These are phyloP conservation scores for Argyresthia albistria DNA, from an alignment of 2,888 invertebrate genomes.

Conservation along the genomic window DNA sequence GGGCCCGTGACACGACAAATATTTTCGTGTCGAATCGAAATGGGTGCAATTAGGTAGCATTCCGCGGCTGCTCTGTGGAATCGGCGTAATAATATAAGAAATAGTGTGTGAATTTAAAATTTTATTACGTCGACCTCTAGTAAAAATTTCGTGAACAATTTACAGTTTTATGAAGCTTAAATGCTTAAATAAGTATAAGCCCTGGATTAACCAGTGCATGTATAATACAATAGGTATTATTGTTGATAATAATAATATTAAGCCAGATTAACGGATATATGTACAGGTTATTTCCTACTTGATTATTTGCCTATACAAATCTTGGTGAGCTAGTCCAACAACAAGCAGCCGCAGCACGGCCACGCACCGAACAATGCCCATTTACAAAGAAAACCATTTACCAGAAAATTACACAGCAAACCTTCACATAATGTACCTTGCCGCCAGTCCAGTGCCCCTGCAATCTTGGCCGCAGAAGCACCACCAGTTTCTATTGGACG, in stretches of 20 bases:
- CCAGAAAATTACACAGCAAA: slow-evolving; percentile 4
- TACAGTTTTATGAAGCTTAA: no score
- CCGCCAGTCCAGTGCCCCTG: not conserved
- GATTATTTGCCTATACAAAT: no score
- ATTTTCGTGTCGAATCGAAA: slow-evolving; percentile 25
- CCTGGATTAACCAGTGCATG: no score
- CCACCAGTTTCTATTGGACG: slow-evolving; percentile 24
- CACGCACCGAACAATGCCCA: not conserved
- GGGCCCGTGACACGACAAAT: slow-evolving; percentile 20
- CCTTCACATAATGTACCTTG: slow-evolving; percentile 1
- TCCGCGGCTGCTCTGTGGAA: slow-evolving; percentile 10
- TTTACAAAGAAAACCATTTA: not conserved
- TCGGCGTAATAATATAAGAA: not conserved
- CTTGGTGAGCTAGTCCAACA: not conserved
- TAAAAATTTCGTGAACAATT: no score
- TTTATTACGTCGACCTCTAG: not conserved
- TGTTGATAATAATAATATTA: no score
- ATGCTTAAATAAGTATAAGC: no score
- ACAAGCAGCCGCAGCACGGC: not conserved
- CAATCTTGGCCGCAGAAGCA: not conserved
- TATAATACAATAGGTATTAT: no score
- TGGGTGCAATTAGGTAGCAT: slow-evolving; percentile 44
- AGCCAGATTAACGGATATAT: no score
- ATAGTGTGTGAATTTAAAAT: slow-evolving; percentile 2
- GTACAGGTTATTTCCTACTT: no score